Conservation (phyloP, 2,797 vertebrate genomes). For the Anas georgica region DNA sequence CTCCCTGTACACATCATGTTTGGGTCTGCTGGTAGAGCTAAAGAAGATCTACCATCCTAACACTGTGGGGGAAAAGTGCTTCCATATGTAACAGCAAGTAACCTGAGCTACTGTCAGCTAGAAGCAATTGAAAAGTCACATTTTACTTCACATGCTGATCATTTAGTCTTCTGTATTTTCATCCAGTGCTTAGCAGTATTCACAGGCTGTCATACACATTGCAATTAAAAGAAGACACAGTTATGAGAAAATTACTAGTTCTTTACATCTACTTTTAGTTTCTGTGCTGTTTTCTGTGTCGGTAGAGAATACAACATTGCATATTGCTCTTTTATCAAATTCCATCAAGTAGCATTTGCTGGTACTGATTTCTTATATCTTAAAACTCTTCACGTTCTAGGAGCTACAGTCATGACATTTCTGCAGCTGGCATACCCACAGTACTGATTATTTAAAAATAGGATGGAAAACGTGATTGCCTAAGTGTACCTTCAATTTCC, state of each 20-base stretch:
- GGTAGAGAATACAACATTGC: rapidly evolving
- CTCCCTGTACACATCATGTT: background rate
- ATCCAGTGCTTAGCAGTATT: background rate
- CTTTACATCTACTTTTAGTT: background rate
- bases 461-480: background rate
- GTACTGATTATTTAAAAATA: background rate
- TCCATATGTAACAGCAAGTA: background rate
- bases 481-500: background rate
- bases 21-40: background rate
- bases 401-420: background rate
- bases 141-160: background rate
- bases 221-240: background rate
- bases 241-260: background rate
- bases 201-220: background rate
- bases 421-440: background rate
- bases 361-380: background rate
- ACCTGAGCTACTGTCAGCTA: background rate
- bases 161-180: background rate
- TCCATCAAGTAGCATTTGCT: background rate
- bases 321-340: background rate
- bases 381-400: background rate
- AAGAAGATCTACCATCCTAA: background rate
- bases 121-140: background rate
- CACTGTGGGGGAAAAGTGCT: rapidly evolving
- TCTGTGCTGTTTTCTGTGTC: background rate